phyloP scores from a whole-genome alignment of 2,797 vertebrate species.

The Pseudochirops cupreus region DNA sequence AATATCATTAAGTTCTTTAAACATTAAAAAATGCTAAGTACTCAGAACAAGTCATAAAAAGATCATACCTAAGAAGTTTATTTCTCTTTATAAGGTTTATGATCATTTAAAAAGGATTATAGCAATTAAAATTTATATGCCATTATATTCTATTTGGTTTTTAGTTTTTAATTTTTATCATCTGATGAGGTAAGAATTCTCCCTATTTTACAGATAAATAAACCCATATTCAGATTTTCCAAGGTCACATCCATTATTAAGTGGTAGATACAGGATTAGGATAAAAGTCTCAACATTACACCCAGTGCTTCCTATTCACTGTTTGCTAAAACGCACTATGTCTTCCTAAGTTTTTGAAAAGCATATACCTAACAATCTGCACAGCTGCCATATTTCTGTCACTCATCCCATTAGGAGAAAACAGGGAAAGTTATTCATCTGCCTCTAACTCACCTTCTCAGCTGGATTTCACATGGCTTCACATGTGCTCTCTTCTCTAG shows the following conservation, averaged over 20 bases:
- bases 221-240: slow-evolving; percentile 20
- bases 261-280: not conserved
- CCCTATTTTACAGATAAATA: slow-evolving; percentile 2
- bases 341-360: slow-evolving; percentile 6
- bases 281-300: slow-evolving; percentile 6
- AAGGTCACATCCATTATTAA: slow-evolving; percentile 18
- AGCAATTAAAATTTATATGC: not conserved
- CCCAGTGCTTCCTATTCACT: slow-evolving; percentile 18
- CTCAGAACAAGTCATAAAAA: not conserved
- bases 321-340: slow-evolving; percentile 46
- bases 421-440: slow-evolving; percentile 30
- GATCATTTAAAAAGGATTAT: slow-evolving; percentile 48
- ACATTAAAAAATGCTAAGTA: slow-evolving; percentile 49
- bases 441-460: slow-evolving; percentile 10
- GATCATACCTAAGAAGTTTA: not conserved
- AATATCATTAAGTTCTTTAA: slow-evolving; percentile 35
- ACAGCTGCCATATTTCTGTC: not conserved
- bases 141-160: not conserved
- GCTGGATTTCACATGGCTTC: not conserved
- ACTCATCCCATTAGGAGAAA: slow-evolving; percentile 32
- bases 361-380: not conserved
- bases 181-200: not conserved
- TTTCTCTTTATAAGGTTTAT: slow-evolving; percentile 33
- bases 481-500: not conserved
- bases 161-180: not conserved